Evolutionary conservation across 2,113 vertebrate species (phyloP), one percentile per base, ranked within the genome.

Genomic region (Rhinoderma darwinii): DNA sequence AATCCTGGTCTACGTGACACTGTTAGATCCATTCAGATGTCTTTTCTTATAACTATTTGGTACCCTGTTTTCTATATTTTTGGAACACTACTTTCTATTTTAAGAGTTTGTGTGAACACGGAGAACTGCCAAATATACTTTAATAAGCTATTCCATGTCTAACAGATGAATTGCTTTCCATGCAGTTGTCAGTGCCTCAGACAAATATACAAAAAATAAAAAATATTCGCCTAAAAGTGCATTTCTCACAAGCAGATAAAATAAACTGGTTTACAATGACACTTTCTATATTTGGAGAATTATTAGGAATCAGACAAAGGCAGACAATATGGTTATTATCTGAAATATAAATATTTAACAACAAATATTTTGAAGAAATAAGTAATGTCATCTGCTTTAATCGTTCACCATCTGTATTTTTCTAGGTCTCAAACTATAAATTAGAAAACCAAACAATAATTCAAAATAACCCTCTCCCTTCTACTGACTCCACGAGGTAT

Each of bases 91-190:
- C 22, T 56, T 91, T 80, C 88, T 93, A 92, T 94, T 93, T 93
- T 90, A 93, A 93, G 82, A 82, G 87, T 82, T 76, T 41, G 89
- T 94, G 90, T 88, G 91, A 92, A 92, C 88, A 91, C 51, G 82
- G 82, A 87, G 0, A 84, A 88, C 89, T 91, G 89, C 89, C 86
- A 86, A 90, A 30, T 90, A 89, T 86, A 77, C 87, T 89, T 88
- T 91, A 88, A 89, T 85, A 89, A 59, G 32, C 84, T 90, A 90
- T 90, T 91, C 91, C 91, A 89, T 85, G 77, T 73, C 84, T 79
- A 83, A 90, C 90, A 91, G 90, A 91, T 85, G 88, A 89, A 90
- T 89, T 87, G 82, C 14, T 47, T 43, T 84, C 86, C 83, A 37
- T 85, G 89, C 82, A 77, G 47, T 17, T 89, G 87, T 35, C 50